Evolutionary conservation across 2,113 vertebrate genomes (phyloP).

Genomic region (Pedionomus torquatus): DNA sequence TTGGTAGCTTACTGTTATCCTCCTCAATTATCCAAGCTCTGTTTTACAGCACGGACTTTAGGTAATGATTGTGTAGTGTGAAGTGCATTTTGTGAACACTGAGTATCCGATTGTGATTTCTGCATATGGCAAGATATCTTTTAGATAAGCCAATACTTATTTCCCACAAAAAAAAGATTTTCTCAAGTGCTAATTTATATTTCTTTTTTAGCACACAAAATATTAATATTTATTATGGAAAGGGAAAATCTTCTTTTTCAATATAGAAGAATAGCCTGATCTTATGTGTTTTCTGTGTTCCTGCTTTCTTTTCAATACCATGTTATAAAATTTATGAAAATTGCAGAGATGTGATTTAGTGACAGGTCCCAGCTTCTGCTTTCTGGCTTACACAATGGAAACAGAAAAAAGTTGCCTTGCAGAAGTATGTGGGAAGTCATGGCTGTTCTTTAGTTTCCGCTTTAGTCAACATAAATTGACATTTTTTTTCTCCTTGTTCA

Average conservation of each 20-base stretch:
- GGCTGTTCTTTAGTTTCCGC: slow-evolving; percentile 29
- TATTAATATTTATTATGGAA: neutral
- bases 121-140: neutral
- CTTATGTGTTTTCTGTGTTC: neutral
- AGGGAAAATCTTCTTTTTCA: neutral
- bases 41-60: neutral
- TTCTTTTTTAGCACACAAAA: neutral
- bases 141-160: neutral
- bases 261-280: neutral
- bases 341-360: neutral
- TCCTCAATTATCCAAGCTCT: neutral
- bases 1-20: neutral
- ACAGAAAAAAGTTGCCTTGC: neutral
- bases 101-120: neutral
- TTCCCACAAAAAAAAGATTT: neutral
- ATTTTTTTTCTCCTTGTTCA: slow-evolving; percentile 8
- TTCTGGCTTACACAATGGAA: neutral
- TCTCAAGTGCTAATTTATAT: neutral
- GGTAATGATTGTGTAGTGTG: neutral
- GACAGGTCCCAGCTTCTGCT: neutral
- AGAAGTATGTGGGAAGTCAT: slow-evolving; percentile 8
- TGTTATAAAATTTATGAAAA: neutral
- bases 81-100: neutral
- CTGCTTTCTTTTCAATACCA: neutral
- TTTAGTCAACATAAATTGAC: slow-evolving; percentile 23